These are phyloP conservation scores for Protomyctophum bolini DNA, from an alignment of 2,113 vertebrate genomes.

Conservation along the genomic window DNA sequence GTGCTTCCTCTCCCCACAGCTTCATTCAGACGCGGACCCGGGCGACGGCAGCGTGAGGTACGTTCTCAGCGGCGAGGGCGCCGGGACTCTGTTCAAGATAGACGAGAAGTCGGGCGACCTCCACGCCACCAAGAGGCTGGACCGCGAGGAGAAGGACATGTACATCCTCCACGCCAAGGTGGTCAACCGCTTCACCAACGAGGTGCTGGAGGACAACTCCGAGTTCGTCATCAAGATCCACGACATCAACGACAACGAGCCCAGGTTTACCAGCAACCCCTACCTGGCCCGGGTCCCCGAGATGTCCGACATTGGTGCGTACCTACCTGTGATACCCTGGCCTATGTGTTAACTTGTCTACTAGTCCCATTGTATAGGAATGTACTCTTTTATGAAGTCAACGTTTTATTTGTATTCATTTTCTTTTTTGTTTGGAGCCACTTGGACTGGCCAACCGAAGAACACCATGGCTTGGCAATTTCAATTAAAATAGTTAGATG, in stretches of 20 bases:
- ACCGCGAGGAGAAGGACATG: slow-evolving; percentile 92
- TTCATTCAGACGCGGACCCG: slow-evolving; percentile 93
- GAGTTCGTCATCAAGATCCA: slow-evolving; percentile 99
- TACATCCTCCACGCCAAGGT: slow-evolving; percentile 93
- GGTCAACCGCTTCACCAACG: slow-evolving; percentile 88
- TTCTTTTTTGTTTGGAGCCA: too few relatives aligned
- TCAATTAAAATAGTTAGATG: too few relatives aligned
- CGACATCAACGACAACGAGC: slow-evolving; percentile 97
- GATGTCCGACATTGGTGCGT: slow-evolving; percentile 94
- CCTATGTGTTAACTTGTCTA: too few relatives aligned
- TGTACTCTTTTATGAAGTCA: too few relatives aligned
- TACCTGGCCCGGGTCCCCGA: slow-evolving; percentile 90
- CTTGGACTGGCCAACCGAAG: too few relatives aligned
- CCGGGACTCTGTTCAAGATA: slow-evolving; percentile 93
- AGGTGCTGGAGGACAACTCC: slow-evolving; percentile 91
- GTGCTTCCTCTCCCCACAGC: slow-evolving; percentile 75
- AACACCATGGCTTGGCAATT: too few relatives aligned
- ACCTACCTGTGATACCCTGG: too few relatives aligned
- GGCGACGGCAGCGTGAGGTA: slow-evolving; percentile 92
- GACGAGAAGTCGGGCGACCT: slow-evolving; percentile 97
- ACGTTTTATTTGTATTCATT: too few relatives aligned
- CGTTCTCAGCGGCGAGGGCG: slow-evolving; percentile 94
- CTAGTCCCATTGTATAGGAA: too few relatives aligned
- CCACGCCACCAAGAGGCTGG: slow-evolving; percentile 93
- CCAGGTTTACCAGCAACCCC: slow-evolving; percentile 89